A percentile compares a stretch with the other conserved stretches of the same genome.
These are phyloP conservation scores for Sander lucioperca DNA, from an alignment of 2,113 vertebrate genomes.

Conservation along the genomic window DNA sequence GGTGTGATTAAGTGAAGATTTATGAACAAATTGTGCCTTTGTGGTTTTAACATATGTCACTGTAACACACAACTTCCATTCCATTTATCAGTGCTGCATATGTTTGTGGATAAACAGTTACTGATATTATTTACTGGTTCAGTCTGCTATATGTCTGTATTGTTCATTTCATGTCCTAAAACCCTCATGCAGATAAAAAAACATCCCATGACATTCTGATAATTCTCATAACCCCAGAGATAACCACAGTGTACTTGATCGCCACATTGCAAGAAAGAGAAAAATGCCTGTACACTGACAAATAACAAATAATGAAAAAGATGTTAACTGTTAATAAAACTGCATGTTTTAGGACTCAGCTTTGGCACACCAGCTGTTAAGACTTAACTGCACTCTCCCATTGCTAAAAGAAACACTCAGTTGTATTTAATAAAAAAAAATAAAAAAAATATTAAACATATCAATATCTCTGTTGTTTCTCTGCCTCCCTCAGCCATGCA, in stretches of 20 bases:
- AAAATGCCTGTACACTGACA: not conserved
- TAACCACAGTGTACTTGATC: not conserved
- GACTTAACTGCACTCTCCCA: not conserved
- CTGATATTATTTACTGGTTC: not conserved
- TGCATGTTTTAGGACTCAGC: not conserved
- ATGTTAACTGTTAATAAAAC: not conserved
- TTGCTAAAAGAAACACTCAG: not conserved
- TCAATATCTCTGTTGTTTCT: conserved; percentile 1
- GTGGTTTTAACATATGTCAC: not conserved
- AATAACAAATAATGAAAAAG: not conserved
- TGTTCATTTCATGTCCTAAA: not conserved
- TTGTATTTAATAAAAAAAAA: too few species aligned
- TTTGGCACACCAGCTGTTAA: not conserved
- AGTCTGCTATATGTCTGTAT: not conserved
- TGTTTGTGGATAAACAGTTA: too few species aligned
- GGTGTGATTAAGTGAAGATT: not conserved
- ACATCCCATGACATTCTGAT: conserved; percentile 6
- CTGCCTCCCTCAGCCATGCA: conserved; percentile 87
- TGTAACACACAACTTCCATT: too few species aligned
- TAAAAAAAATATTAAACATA: not conserved
- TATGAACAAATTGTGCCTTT: not conserved
- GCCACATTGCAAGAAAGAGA: not conserved
- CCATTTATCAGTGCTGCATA: too few species aligned
- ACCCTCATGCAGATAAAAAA: not conserved
- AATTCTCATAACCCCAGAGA: not conserved